phyloP scores from a whole-genome alignment of 2,888 invertebrate genomes.

The Augiades crinisus region DNA sequence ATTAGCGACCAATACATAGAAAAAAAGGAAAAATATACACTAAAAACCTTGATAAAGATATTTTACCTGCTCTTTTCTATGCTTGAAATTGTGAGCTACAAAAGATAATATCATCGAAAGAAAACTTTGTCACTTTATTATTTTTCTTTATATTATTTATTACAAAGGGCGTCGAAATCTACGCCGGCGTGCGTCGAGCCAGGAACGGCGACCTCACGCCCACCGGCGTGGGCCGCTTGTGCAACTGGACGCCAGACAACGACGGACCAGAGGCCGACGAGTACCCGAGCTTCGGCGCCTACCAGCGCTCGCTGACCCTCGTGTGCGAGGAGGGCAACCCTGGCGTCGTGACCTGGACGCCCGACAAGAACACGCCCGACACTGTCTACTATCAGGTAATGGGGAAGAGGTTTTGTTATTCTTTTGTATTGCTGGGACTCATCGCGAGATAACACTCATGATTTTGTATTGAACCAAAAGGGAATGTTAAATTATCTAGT shows the following conservation, averaged over 20 bases:
- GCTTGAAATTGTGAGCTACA: too few relatives aligned
- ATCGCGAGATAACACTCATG: not conserved
- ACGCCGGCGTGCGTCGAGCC: slow-evolving; percentile 88
- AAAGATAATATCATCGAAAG: too few relatives aligned
- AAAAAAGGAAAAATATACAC: too few relatives aligned
- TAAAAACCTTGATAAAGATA: too few relatives aligned
- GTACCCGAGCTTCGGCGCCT: slow-evolving; percentile 93
- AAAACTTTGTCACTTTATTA: too few relatives aligned
- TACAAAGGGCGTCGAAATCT: slow-evolving; percentile 87
- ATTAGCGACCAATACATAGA: too few relatives aligned
- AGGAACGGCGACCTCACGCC: slow-evolving; percentile 86
- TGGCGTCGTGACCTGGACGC: slow-evolving; percentile 93
- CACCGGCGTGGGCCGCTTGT: slow-evolving; percentile 90
- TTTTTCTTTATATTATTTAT: not conserved
- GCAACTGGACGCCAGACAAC: slow-evolving; percentile 92
- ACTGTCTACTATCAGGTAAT: slow-evolving; percentile 95
- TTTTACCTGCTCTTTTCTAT: too few relatives aligned
- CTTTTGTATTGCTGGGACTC: not conserved
- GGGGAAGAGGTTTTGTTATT: too few relatives aligned
- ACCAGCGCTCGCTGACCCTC: slow-evolving; percentile 91
- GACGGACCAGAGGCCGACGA: slow-evolving; percentile 88
- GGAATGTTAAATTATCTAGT: too few relatives aligned
- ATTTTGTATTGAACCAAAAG: too few relatives aligned
- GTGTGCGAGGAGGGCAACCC: slow-evolving; percentile 93
- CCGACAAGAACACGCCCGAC: slow-evolving; percentile 92